phyloP scores from a whole-genome alignment of 2,797 vertebrate species.

The Chelon labrosus region DNA sequence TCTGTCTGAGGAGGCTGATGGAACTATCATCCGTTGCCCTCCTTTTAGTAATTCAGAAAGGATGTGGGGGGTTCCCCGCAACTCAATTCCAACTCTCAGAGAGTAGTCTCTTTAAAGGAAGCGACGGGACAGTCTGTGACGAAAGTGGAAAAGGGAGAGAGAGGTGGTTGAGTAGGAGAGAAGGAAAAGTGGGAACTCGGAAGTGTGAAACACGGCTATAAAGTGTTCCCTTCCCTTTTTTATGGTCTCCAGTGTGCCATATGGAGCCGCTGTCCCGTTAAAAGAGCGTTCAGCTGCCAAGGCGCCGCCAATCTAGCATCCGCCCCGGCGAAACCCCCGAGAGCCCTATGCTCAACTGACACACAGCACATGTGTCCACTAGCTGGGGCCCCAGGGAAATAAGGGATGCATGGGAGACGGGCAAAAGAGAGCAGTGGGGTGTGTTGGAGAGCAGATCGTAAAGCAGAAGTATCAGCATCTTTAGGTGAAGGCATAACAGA shows the following conservation, averaged over 20 bases:
- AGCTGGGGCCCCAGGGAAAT: constrained; percentile 65
- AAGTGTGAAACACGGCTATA: constrained; percentile 88
- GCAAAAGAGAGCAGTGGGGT: neutral
- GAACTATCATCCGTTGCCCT: constrained; percentile 66
- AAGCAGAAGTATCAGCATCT: constrained; percentile 30
- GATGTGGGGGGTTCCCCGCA: constrained; percentile 26
- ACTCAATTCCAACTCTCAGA: constrained; percentile 59
- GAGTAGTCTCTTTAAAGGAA: constrained; percentile 37
- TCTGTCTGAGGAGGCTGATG: constrained; percentile 63
- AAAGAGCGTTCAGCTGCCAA: constrained; percentile 80
- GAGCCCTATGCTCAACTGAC: constrained; percentile 72
- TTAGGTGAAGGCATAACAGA: neutral
- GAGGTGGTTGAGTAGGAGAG: constrained; percentile 45
- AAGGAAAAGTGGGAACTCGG: constrained; percentile 75
- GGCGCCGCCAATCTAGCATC: constrained; percentile 76
- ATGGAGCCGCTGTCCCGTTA: constrained; percentile 83
- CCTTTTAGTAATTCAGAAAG: constrained; percentile 60
- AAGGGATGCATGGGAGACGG: constrained; percentile 56
- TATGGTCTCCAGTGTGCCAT: constrained; percentile 78
- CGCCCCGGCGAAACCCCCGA: constrained; percentile 69
- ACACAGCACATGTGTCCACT: constrained; percentile 80
- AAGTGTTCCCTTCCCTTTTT: constrained; percentile 80
- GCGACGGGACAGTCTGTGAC: constrained; percentile 47
- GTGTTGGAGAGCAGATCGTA: constrained; percentile 2
- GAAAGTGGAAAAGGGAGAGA: constrained; percentile 47